These are phyloP conservation scores for Lynx canadensis DNA, from an alignment of 2,113 vertebrate species.

Conservation along the genomic window DNA sequence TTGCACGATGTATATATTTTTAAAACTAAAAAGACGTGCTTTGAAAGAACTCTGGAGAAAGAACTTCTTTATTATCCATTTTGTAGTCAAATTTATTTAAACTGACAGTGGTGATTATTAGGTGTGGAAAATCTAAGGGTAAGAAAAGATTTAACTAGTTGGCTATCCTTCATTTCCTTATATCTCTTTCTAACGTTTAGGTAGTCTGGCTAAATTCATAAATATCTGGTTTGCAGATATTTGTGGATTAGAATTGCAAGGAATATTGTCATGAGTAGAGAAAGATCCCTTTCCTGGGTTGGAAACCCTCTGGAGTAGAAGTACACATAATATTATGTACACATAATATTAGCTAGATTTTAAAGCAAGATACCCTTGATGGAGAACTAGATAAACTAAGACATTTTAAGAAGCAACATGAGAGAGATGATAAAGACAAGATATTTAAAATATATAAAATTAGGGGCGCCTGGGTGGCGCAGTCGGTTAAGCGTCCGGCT, in stretches of 20 bases:
- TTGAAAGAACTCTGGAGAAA: constrained; percentile 73
- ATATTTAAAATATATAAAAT: constrained; percentile 6
- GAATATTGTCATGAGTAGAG: constrained; percentile 22
- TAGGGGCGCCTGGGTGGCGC: no score
- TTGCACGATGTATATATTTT: constrained; percentile 55
- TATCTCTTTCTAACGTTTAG: constrained; percentile 46
- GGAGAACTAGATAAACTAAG: constrained; percentile 59
- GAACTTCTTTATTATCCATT: constrained; percentile 69
- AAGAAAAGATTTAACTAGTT: constrained; percentile 20
- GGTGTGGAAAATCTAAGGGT: background rate
- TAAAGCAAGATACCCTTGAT: constrained; percentile 54
- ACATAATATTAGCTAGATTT: constrained; percentile 53
- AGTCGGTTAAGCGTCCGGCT: no score
- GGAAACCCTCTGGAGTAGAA: constrained; percentile 62
- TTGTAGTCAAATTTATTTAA: constrained; percentile 70
- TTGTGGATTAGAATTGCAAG: constrained; percentile 57
- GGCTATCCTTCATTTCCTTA: constrained; percentile 38
- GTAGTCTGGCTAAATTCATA: constrained; percentile 59
- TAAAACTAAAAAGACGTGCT: constrained; percentile 67
- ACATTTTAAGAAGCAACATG: constrained; percentile 69
- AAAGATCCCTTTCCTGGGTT: constrained; percentile 65
- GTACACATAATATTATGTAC: background rate
- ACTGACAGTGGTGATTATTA: constrained; percentile 59
- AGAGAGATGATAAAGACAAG: constrained; percentile 46
- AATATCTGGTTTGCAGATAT: constrained; percentile 70